Conservation (phyloP, 2,113 vertebrate genomes). For the Pardalotus punctatus region DNA sequence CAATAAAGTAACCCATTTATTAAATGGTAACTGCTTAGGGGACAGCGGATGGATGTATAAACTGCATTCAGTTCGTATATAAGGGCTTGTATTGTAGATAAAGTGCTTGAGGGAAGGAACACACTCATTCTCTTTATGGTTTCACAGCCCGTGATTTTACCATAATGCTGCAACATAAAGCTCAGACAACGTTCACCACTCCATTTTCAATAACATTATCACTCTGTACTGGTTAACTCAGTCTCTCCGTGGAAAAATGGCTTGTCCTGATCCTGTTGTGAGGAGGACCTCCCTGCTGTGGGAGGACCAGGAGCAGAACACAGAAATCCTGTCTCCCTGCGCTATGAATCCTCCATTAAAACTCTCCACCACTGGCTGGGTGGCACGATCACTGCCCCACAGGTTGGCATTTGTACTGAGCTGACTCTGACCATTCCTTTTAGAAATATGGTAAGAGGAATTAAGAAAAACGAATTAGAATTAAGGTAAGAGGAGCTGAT, state of each 20-base stretch:
- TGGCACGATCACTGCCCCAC: background rate
- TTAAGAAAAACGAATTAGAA: background rate
- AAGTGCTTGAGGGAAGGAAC: background rate
- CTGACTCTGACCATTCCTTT: background rate
- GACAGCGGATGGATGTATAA: background rate
- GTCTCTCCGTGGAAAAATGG: background rate
- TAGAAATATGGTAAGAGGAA: background rate
- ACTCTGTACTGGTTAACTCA: background rate
- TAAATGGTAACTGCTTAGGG: background rate
- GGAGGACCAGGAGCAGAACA: background rate
- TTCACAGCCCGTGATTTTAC: background rate
- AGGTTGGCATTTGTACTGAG: background rate
- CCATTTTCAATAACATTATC: background rate
- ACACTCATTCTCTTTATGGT: background rate
- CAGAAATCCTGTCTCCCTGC: background rate
- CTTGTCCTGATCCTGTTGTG: background rate
- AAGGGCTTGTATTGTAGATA: background rate
- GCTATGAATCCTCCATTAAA: background rate
- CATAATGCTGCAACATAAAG: background rate
- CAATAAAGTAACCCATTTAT: background rate
- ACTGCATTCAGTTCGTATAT: background rate
- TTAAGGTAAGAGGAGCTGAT: background rate
- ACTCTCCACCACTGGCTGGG: fast-evolving
- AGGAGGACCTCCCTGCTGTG: background rate
- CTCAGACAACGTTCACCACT: background rate